Evolutionary conservation across 2,797 vertebrate genomes (phyloP).

Genomic region (Acanthis flammea): DNA sequence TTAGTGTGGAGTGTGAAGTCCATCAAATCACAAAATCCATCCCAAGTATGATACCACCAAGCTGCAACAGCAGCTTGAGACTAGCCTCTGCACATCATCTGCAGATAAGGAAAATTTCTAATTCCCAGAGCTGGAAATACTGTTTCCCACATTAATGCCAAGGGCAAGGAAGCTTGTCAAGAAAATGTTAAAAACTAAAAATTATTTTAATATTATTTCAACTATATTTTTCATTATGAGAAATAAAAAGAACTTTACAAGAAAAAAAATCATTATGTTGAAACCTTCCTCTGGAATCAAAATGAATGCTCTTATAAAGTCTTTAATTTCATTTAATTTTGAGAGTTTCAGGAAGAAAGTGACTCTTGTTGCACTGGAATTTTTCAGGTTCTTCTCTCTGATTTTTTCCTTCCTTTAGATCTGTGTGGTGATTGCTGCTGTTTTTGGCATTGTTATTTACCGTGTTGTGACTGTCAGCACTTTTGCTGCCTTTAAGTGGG

Average conservation of each 20-base stretch:
- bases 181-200: neutral
- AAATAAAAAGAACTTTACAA: neutral
- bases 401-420: conserved; percentile 75
- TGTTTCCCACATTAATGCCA: neutral
- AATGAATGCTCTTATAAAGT: neutral
- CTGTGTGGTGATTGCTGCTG: conserved; percentile 91
- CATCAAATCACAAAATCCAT: neutral
- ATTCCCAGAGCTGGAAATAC: neutral
- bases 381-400: conserved; percentile 3
- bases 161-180: neutral
- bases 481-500: conserved; percentile 93
- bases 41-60: neutral
- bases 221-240: neutral
- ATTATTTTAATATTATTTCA: neutral
- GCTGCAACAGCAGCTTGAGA: neutral
- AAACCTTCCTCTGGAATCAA: neutral
- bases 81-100: neutral
- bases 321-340: neutral
- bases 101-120: neutral
- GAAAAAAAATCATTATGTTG: neutral
- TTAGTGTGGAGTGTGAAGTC: neutral
- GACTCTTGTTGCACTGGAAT: neutral
- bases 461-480: conserved; percentile 94
- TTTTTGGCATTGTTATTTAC: conserved; percentile 94
- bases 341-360: neutral